Base-by-base conservation (phyloP, 2,888 invertebrate genomes). In the Meganola albula region DNA sequence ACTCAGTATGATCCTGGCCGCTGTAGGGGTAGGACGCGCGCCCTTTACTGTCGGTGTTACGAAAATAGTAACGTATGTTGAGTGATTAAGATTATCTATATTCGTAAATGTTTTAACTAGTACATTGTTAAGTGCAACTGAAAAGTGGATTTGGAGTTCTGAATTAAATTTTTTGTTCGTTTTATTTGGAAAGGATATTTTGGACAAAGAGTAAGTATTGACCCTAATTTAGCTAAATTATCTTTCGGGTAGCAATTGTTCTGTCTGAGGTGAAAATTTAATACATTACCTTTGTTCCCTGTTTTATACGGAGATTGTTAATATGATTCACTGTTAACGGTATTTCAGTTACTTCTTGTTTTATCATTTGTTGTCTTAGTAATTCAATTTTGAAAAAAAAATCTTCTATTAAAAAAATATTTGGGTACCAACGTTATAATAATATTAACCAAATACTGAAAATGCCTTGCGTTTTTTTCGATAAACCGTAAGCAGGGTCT, bases 41-140 rank as follows among this genome's bases (percentile, higher is more conserved):
- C 39, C 44, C 45, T 44, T 26, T 42, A 42, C 30, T 12, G 37
- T 48, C 58, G 52, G 48, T 51, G 48, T 58, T 66, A 72, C 77
- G 76, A 74, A 72, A 74, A 75, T 76, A 76, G 66, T 72, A 65
- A 52, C 61, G 60, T 60, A 44, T 44, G 45, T 48, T 48, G 36
- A 29, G 48, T 31, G 44, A 28, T 48, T 48, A 38, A 29, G 44
- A 28, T 37, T 50, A 36, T 46, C 39, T 46, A 38, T 48, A 48
- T 43, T 48, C 43, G 48, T 50, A 44, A 48, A 35, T 31, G 18
- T 44, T 48, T 53, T 53, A 46, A 43, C 46, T 46, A 25, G 44
- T 41, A 51, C 40, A 38, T 55, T 50, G 48, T 54, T 52, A 9
- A 45, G 58, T 60, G 60, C 37, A 42, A 44, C 40, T 50, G 45